A percentile compares a stretch with the other conserved stretches of the same genome.
These are phyloP conservation scores for Cantharis rustica DNA, from an alignment of 2,888 invertebrate genomes.

Conservation along the genomic window DNA sequence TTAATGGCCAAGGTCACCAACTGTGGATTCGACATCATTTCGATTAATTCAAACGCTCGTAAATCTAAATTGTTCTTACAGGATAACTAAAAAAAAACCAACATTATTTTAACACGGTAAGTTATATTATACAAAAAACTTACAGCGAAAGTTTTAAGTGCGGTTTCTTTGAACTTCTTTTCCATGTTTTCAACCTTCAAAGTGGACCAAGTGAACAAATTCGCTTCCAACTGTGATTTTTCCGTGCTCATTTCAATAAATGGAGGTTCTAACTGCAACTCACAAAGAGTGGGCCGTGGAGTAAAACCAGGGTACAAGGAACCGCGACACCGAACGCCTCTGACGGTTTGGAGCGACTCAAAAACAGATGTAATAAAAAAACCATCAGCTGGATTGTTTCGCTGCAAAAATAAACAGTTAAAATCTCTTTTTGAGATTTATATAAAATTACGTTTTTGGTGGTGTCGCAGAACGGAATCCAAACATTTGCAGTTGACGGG, in stretches of 20 bases:
- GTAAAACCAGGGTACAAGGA: conserved; percentile 83
- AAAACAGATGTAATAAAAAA: conserved; percentile 79
- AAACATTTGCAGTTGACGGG: conserved; percentile 69
- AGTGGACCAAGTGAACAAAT: conserved; percentile 67
- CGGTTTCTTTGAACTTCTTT: conserved; percentile 74
- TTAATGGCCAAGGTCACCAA: conserved; percentile 84
- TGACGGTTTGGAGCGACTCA: conserved; percentile 76
- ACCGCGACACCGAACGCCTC: conserved; percentile 89
- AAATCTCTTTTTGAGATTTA: conserved; percentile 29
- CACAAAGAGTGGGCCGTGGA: conserved; percentile 82
- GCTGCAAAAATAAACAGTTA: conserved; percentile 48
- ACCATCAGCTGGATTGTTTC: conserved; percentile 71
- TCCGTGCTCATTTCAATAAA: conserved; percentile 65
- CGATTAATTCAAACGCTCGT: conserved; percentile 85
- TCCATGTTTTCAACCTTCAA: conserved; percentile 66
- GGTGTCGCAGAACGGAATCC: conserved; percentile 83
- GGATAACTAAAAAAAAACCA: conserved; percentile 66
- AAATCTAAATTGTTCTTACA: conserved; percentile 83
- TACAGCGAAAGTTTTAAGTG: conserved; percentile 91
- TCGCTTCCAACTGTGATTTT: conserved; percentile 81
- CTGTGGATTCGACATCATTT: conserved; percentile 77
- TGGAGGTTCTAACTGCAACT: conserved; percentile 69
- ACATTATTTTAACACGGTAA: background rate
- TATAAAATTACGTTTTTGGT: conserved; percentile 65
- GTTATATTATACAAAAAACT: conserved; percentile 47